Conservation (phyloP, 1,140 invertebrate genomes). For the Megalonaias nervosa region DNA sequence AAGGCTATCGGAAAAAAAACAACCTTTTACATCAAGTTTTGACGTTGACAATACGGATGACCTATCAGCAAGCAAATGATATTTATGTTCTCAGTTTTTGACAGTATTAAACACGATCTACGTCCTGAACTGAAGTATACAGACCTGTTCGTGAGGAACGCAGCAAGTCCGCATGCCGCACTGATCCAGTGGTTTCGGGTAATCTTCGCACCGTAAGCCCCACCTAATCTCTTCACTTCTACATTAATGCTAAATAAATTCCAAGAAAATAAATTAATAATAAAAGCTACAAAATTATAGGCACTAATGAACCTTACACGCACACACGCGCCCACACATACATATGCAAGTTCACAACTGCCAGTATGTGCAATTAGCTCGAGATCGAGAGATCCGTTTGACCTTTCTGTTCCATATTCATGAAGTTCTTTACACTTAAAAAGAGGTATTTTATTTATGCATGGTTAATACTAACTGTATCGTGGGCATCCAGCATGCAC, state of each 20-base stretch:
- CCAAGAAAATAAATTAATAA: neutral
- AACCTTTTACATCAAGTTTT: neutral
- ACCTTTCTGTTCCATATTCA: neutral
- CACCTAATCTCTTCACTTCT: conserved; percentile 54
- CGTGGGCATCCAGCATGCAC: no score
- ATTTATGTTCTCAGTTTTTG: neutral
- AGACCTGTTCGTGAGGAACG: conserved; percentile 46
- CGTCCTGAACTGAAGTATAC: neutral
- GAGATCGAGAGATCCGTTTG: neutral
- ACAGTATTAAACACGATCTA: neutral
- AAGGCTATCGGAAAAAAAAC: neutral
- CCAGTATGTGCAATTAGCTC: neutral
- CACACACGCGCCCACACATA: neutral
- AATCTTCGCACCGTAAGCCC: conserved; percentile 65
- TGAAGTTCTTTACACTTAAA: no score
- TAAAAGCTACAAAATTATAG: neutral
- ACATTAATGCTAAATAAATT: conserved; percentile 40
- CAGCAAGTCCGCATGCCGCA: conserved; percentile 58
- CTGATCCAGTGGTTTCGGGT: conserved; percentile 33
- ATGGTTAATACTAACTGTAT: no score
- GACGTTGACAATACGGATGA: neutral
- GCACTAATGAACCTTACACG: neutral
- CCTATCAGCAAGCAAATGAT: neutral
- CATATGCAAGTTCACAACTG: neutral
- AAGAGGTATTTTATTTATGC: no score